A percentile compares a stretch with the other conserved stretches of the same genome.
Conservation (phyloP, 2,797 vertebrate genomes). For the Salmo trutta region DNA sequence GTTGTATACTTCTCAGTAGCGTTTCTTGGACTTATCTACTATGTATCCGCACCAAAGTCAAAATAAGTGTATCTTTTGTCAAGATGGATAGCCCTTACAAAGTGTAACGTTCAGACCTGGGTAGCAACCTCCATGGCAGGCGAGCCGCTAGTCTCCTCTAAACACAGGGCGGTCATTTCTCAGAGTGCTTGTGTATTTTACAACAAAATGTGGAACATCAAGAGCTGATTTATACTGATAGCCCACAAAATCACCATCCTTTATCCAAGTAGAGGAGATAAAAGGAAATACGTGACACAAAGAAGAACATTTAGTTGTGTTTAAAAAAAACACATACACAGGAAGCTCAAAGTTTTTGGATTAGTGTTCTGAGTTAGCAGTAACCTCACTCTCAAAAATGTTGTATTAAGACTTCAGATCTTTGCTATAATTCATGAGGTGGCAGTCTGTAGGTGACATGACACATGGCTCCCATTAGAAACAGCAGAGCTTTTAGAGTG, state of each 20-base stretch:
- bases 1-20: conserved; percentile 64
- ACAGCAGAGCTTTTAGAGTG: not conserved
- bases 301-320: not conserved
- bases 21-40: conserved; percentile 63
- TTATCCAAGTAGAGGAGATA: conserved; percentile 2
- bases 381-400: not conserved
- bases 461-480: not conserved
- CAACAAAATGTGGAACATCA: conserved; percentile 44
- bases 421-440: not conserved
- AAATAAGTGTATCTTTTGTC: conserved; percentile 72
- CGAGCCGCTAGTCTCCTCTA: conserved; percentile 36
- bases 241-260: conserved; percentile 32
- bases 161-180: conserved; percentile 54
- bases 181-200: conserved; percentile 34
- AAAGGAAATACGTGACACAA: not conserved
- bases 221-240: conserved; percentile 48
- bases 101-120: conserved; percentile 49
- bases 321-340: not conserved
- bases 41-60: conserved; percentile 72
- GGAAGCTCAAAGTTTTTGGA: not conserved
- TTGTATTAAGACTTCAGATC: not conserved
- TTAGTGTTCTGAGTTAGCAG: not conserved
- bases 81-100: conserved; percentile 66
- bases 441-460: not conserved
- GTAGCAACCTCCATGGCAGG: conserved; percentile 41